Evolutionary conservation across 2,797 vertebrate genomes (phyloP).

Genomic region (Fistularia tabacaria): DNA sequence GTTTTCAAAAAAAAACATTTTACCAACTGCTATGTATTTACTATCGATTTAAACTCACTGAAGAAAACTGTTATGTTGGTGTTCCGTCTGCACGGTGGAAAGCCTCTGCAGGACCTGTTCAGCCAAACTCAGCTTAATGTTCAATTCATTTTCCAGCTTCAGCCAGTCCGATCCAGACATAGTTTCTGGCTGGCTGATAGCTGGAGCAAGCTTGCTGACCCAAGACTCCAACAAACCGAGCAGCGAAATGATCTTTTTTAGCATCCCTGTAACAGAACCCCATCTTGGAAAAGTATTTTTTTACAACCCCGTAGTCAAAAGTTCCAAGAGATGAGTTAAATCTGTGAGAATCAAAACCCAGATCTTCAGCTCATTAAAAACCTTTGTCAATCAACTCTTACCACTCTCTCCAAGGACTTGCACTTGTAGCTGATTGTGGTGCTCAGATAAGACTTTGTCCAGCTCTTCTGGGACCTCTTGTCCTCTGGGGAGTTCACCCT

Average conservation of each 20-base stretch:
- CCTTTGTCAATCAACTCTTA: conserved; percentile 67
- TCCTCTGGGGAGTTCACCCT: conserved; percentile 51
- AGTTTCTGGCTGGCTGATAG: conserved; percentile 26
- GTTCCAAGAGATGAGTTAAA: too few relatives aligned
- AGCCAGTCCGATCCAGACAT: conserved; percentile 57
- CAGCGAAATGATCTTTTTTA: conserved; percentile 64
- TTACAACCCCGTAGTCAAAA: background rate
- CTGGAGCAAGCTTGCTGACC: conserved; percentile 56
- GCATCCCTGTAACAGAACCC: conserved; percentile 64
- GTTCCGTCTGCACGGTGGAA: conserved; percentile 41
- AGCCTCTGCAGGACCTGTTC: conserved; percentile 51
- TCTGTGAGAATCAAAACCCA: too few relatives aligned
- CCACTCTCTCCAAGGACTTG: conserved; percentile 76
- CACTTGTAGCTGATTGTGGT: conserved; percentile 65
- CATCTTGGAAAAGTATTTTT: background rate
- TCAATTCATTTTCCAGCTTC: conserved; percentile 61
- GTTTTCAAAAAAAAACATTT: background rate
- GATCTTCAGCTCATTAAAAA: too few relatives aligned
- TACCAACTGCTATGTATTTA: conserved; percentile 24
- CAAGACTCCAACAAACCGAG: conserved; percentile 67
- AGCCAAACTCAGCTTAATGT: conserved; percentile 59
- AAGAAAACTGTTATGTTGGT: conserved; percentile 17
- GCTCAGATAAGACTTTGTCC: conserved; percentile 38
- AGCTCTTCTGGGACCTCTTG: conserved; percentile 64
- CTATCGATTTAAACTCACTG: conserved; percentile 4